phyloP scores from a whole-genome alignment of 2,113 vertebrate species.

The Myodes glareolus region DNA sequence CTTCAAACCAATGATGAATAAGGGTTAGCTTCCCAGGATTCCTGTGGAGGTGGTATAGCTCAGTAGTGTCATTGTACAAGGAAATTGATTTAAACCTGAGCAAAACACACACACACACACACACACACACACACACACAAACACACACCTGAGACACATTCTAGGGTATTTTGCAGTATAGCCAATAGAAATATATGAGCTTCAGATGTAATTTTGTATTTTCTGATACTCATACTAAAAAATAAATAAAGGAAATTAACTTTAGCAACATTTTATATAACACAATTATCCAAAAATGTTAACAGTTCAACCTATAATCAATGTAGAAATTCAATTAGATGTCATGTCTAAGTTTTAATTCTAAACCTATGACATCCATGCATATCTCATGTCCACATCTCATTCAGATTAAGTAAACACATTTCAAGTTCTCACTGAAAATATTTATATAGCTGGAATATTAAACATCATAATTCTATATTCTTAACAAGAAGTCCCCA shows the following conservation, averaged over 20 bases:
- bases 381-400: not conserved
- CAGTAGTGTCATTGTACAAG: not conserved
- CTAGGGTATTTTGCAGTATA: not conserved
- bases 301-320: not conserved
- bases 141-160: not conserved
- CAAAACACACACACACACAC: not conserved
- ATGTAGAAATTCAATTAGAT: constrained; percentile 7
- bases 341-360: not conserved
- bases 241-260: not conserved
- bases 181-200: not conserved
- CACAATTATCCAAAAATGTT: not conserved
- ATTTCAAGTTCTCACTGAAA: not conserved
- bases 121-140: not conserved
- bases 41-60: not conserved
- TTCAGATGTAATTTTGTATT: constrained; percentile 6
- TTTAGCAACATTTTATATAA: not conserved
- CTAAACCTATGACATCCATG: not conserved
- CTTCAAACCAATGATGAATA: not conserved
- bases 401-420: not conserved
- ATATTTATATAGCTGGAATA: not conserved
- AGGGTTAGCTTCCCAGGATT: not conserved
- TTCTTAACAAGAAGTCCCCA: not conserved
- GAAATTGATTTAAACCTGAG: not conserved
- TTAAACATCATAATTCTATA: not conserved
- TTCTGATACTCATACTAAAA: not conserved